These are phyloP conservation scores for Salvelinus namaycush DNA, from an alignment of 2,113 vertebrate genomes.

Conservation along the genomic window DNA sequence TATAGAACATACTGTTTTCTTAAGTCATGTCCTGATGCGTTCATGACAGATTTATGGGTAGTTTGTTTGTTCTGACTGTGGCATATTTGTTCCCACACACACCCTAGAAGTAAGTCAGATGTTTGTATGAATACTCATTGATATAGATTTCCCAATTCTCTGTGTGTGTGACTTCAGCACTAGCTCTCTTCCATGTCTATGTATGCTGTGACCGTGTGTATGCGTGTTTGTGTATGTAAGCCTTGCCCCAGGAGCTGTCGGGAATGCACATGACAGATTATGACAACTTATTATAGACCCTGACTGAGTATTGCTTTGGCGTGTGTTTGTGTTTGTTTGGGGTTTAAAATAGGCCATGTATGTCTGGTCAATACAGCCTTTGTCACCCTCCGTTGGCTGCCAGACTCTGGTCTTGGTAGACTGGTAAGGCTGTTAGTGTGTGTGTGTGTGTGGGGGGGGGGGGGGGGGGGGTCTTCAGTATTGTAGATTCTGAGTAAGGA, in stretches of 20 bases:
- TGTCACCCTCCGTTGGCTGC: conserved; percentile 43
- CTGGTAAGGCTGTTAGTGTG: no score
- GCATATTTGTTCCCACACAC: neutral
- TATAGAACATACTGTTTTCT: conserved; percentile 10
- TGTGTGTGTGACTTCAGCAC: neutral
- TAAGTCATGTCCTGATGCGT: neutral
- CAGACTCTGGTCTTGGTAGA: neutral
- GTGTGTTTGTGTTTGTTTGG: conserved; percentile 1
- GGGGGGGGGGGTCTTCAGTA: conserved; percentile 6
- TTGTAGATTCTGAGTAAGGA: neutral
- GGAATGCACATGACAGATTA: conserved; percentile 64
- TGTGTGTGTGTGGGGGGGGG: neutral
- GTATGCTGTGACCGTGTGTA: no score
- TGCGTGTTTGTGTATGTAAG: no score
- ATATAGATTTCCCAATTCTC: conserved; percentile 15
- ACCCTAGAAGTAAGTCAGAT: neutral
- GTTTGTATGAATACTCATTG: conserved; percentile 2
- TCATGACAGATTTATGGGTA: conserved; percentile 20
- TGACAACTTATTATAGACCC: conserved; percentile 59
- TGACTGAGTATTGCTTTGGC: conserved; percentile 51
- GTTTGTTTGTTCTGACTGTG: conserved; percentile 9
- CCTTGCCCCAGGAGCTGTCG: conserved; percentile 37
- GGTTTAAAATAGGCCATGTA: conserved; percentile 57
- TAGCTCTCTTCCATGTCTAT: no score
- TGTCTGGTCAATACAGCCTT: conserved; percentile 54